A percentile compares a stretch with the other conserved stretches of the same genome.
phyloP scores from a whole-genome alignment of 2,113 vertebrate genomes.

The Penelope pileata region DNA sequence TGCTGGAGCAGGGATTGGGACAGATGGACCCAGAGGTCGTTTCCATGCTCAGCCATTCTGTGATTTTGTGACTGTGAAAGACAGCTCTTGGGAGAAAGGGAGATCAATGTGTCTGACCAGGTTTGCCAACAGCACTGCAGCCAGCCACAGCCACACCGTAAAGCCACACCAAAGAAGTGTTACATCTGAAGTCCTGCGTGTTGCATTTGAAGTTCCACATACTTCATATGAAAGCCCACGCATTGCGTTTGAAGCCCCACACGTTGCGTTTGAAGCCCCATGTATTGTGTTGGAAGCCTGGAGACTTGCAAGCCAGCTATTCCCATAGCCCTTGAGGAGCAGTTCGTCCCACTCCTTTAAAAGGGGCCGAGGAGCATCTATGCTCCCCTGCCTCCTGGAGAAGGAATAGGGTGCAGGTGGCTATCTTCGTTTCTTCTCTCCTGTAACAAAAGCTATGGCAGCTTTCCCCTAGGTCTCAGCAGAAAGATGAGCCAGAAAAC shows the following conservation, averaged over 20 bases:
- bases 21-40: not conserved
- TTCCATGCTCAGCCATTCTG: not conserved
- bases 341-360: not conserved
- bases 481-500: not conserved
- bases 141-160: not conserved
- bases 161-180: rapidly evolving
- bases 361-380: not conserved
- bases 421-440: not conserved
- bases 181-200: not conserved
- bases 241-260: not conserved
- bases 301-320: not conserved
- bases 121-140: not conserved
- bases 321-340: not conserved
- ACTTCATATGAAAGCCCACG: not conserved
- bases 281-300: not conserved
- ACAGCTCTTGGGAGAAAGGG: not conserved
- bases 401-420: too few species aligned
- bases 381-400: not conserved
- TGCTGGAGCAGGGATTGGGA: not conserved
- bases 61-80: not conserved
- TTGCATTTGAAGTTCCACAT: not conserved
- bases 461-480: not conserved
- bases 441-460: not conserved
- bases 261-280: not conserved
- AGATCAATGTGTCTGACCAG: rapidly evolving